Percentiles rank a stretch among this genome's conserved stretches.
Conservation (phyloP, 2,113 vertebrate genomes). For the Atractosteus spatula region DNA sequence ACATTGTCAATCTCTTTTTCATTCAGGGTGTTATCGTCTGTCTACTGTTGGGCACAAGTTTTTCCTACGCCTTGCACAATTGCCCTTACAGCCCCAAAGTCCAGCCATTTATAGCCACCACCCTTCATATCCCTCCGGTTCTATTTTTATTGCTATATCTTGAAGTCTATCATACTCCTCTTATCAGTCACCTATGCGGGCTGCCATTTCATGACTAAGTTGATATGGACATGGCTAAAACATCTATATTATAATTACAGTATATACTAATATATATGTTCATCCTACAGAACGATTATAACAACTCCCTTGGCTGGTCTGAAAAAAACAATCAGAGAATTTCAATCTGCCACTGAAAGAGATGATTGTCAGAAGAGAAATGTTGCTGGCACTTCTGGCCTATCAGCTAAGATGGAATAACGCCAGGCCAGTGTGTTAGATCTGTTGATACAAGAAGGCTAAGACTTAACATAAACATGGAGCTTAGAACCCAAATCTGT, state of each 20-base stretch:
- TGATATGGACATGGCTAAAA: neutral
- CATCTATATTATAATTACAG: neutral
- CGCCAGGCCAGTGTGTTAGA: neutral
- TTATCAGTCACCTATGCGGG: neutral
- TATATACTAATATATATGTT: neutral
- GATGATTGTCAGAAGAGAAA: neutral
- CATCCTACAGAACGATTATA: neutral
- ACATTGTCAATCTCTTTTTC: neutral
- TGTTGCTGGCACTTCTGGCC: neutral
- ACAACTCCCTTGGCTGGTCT: neutral
- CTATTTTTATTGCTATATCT: neutral
- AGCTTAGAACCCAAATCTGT: conserved; percentile 4
- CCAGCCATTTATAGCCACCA: neutral
- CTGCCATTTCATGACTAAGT: neutral
- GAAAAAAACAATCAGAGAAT: neutral
- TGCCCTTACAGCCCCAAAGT: neutral
- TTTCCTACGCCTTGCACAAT: neutral
- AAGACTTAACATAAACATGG: conserved; percentile 2
- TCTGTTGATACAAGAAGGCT: neutral
- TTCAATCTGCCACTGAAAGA: neutral
- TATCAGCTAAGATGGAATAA: neutral
- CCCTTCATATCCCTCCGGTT: neutral
- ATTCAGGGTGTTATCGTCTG: conserved; percentile 8
- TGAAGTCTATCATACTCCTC: conserved; percentile 5
- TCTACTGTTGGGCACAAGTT: neutral